Conservation (phyloP, 64 coral and sea anemone genomes). For the Porites australiensis region DNA sequence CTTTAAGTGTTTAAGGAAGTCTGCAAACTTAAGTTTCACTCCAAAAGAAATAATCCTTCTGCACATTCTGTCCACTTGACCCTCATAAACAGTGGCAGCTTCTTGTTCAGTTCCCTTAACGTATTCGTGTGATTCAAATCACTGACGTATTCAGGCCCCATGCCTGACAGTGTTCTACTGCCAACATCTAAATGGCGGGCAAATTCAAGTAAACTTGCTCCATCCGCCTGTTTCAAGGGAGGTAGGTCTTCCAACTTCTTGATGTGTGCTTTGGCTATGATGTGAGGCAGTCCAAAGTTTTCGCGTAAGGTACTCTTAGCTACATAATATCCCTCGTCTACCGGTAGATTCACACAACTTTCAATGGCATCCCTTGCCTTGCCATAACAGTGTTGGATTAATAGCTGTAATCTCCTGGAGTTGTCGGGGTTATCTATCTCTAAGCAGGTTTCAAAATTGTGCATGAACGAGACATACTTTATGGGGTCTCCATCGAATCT, state of each 20-base stretch:
- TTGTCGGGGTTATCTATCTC: constrained; percentile 10
- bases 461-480: constrained; percentile 35
- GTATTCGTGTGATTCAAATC: constrained; percentile 66
- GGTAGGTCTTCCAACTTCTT: constrained; percentile 48
- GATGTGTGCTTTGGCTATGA: constrained; percentile 64
- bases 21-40: not conserved
- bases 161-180: constrained; percentile 53
- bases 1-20: constrained; percentile 57
- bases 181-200: constrained; percentile 36
- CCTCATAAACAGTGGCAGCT: constrained; percentile 66
- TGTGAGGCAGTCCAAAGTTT: constrained; percentile 68
- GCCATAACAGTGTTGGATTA: constrained; percentile 19
- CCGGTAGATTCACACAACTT: constrained; percentile 68
- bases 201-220: constrained; percentile 43
- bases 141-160: constrained; percentile 64
- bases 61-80: constrained; percentile 64
- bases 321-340: constrained; percentile 50
- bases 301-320: constrained; percentile 64
- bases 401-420: not conserved
- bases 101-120: constrained; percentile 65
- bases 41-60: constrained; percentile 33
- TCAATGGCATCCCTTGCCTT: constrained; percentile 23
- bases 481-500: constrained; percentile 1
- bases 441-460: not conserved
- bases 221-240: constrained; percentile 20